phyloP scores from a whole-genome alignment of 2,113 vertebrate genomes.

The Heteronetta atricapilla region DNA sequence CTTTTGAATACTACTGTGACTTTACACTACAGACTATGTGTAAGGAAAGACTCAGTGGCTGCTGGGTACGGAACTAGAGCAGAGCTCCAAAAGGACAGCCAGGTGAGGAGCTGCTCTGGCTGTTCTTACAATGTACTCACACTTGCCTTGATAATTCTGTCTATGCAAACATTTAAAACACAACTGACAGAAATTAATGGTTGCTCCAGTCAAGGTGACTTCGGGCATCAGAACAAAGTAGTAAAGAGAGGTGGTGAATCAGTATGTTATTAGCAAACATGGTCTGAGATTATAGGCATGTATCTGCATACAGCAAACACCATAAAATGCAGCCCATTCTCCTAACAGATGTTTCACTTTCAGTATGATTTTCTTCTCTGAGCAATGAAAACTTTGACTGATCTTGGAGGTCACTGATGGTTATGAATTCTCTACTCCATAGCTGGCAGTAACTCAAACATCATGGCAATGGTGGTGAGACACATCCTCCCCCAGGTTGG shows the following conservation, averaged over 20 bases:
- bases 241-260: neutral
- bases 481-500: constrained; percentile 43
- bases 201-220: constrained; percentile 39
- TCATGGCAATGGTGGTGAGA: constrained; percentile 40
- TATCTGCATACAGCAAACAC: constrained; percentile 21
- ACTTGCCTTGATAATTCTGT: neutral
- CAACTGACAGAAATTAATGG: constrained; percentile 6
- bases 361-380: constrained; percentile 37
- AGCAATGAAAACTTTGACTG: constrained; percentile 55
- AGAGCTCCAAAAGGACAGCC: neutral
- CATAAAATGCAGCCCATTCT: constrained; percentile 18
- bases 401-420: constrained; percentile 63
- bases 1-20: constrained; percentile 80
- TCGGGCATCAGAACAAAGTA: neutral
- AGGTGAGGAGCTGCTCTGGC: accelerated
- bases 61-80: neutral
- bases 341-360: constrained; percentile 46
- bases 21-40: constrained; percentile 61
- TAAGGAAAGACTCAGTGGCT: neutral
- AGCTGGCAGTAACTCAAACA: constrained; percentile 56
- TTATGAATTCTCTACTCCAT: constrained; percentile 45
- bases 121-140: neutral
- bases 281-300: constrained; percentile 14
- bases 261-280: neutral
- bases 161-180: constrained; percentile 39